Evolutionary conservation across 2,113 vertebrate species (phyloP), one percentile per base, ranked within the genome.

Genomic region (Lucifuga dentata): DNA sequence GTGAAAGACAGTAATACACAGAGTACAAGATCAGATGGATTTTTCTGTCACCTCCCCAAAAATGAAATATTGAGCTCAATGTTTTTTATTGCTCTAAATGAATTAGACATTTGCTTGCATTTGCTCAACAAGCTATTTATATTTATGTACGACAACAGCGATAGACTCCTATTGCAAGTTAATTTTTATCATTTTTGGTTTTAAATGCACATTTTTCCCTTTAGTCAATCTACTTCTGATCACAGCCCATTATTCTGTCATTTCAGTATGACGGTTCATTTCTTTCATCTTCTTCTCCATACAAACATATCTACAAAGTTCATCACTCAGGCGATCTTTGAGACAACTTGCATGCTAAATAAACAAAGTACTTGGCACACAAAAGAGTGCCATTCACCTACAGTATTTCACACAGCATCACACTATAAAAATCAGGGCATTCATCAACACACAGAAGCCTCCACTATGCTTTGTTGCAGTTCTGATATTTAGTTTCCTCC

Each of bases 401-500:
- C 52, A 53, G 50, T 49, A 57, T 57, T 67, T 69, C 67, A 75
- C 59, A 70, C 55, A 70, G 49, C 63, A 56, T 32, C 51, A 45
- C 11, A 12, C 44, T 43, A 64, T 59, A 73, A 63, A 80, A 86
- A 85, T 68, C 36, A 16, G 63, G 76, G 70, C 78, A 71, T 70
- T 84, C 57, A 64, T 61, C 44, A 20, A 39, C n/a, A 73, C 67
- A 82, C 76, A 84, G 61, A 81, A 70, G 68, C 73, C 52, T 65
- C 58, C 66, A 72, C 73, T 62, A 69, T 65, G 72, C 77, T 70
- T 82, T 80, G 74, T 80, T 74, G 62, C 62, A 39, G 57, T 57
- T 41, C 32, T 46, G 51, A 78, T 86, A 75, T 89, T 83, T 48
- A 64, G 71, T 85, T 87, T 82, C 74, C n/a, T 19, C 68, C 45